Evolutionary conservation across 2,797 vertebrate genomes (phyloP).

Genomic region (Syngnathus acus): DNA sequence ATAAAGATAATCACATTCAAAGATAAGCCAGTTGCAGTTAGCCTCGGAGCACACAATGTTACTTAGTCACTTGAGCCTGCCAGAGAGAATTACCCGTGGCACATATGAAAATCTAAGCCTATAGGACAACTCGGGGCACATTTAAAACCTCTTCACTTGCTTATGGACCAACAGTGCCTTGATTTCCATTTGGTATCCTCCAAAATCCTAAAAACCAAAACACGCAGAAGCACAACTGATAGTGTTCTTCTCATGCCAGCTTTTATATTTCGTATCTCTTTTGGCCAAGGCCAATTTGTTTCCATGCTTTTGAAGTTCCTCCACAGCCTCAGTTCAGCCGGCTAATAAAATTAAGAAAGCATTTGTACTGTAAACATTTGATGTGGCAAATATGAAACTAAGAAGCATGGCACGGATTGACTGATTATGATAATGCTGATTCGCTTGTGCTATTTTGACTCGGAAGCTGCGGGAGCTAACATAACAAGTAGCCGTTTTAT

Average conservation of each 20-base stretch:
- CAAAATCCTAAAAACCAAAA: slow-evolving; percentile 5
- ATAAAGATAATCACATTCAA: slow-evolving; percentile 68
- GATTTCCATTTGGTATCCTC: slow-evolving; percentile 14
- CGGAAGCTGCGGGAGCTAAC: slow-evolving; percentile 54
- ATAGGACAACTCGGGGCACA: slow-evolving; percentile 48
- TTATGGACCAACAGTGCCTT: slow-evolving; percentile 31
- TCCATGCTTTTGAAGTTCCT: slow-evolving; percentile 18
- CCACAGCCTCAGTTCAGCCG: slow-evolving; percentile 32
- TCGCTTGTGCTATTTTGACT: slow-evolving; percentile 63
- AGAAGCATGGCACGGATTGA: slow-evolving; percentile 52
- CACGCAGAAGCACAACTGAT: too few species aligned
- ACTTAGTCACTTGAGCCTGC: slow-evolving; percentile 69
- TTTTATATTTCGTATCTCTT: slow-evolving; percentile 8
- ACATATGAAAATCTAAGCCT: slow-evolving; percentile 58
- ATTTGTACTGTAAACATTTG: slow-evolving; percentile 44
- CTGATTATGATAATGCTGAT: slow-evolving; percentile 69
- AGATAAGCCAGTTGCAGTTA: slow-evolving; percentile 66
- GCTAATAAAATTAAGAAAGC: slow-evolving; percentile 47
- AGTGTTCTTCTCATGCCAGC: slow-evolving; percentile 17
- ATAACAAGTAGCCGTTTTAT: slow-evolving; percentile 54
- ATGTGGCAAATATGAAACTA: slow-evolving; percentile 61
- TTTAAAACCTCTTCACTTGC: slow-evolving; percentile 47
- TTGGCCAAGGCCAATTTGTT: slow-evolving; percentile 20
- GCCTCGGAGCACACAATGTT: slow-evolving; percentile 47
- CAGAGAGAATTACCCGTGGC: slow-evolving; percentile 60